These are phyloP conservation scores for Diachasma alloeum DNA, from an alignment of 1,140 invertebrate species.

Conservation along the genomic window DNA sequence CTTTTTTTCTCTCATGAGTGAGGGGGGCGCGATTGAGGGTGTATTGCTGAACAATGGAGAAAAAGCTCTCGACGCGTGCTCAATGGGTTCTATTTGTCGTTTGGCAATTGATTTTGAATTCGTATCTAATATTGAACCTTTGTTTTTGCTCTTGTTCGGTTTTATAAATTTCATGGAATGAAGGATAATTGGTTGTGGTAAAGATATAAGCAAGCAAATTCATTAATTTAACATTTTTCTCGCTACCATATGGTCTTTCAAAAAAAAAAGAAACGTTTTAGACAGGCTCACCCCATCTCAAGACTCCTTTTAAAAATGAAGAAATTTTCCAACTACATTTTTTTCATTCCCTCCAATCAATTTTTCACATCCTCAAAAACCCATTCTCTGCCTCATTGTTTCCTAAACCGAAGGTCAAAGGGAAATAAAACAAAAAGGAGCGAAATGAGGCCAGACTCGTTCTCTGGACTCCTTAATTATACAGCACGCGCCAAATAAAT, in stretches of 20 bases:
- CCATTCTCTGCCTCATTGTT: neutral
- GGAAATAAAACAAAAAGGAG: slow-evolving; percentile 17
- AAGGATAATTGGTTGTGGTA: no score
- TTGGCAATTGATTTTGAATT: neutral
- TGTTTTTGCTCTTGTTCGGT: slow-evolving; percentile 20
- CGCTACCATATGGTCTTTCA: no score
- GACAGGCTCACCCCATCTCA: neutral
- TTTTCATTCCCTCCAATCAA: no score
- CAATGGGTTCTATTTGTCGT: neutral
- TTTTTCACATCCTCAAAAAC: neutral
- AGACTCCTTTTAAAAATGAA: neutral
- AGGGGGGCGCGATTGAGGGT: neutral
- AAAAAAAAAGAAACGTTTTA: no score
- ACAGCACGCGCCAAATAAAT: slow-evolving; percentile 55
- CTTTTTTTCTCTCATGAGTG: neutral
- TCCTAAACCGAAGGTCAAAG: slow-evolving; percentile 26
- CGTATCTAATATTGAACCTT: neutral
- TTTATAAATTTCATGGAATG: slow-evolving; percentile 22
- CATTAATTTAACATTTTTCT: no score
- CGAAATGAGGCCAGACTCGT: slow-evolving; percentile 14
- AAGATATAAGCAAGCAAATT: no score
- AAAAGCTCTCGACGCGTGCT: neutral
- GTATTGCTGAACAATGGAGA: neutral
- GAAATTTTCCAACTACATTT: neutral
- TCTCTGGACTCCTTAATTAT: slow-evolving; percentile 50